Conservation (phyloP, 2,888 invertebrate species). For the Lasioglossum zephyrum region DNA sequence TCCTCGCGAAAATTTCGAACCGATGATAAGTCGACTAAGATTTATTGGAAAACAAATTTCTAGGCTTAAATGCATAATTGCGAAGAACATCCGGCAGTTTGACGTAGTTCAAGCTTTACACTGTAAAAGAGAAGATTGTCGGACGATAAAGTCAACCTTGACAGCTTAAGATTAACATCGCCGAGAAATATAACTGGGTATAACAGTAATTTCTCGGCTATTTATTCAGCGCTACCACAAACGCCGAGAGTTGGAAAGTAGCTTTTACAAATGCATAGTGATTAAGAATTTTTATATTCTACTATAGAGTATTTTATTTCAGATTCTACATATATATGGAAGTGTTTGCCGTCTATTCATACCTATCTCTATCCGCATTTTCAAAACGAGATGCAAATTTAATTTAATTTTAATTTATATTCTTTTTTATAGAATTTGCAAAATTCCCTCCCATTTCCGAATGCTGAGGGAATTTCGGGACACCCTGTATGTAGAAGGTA, state of each 20-base stretch:
- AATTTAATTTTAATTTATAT: too few relatives aligned
- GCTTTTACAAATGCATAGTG: not conserved
- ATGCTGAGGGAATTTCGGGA: too few relatives aligned
- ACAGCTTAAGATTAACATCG: not conserved
- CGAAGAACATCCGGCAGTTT: not conserved
- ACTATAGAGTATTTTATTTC: not conserved
- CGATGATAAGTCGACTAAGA: not conserved
- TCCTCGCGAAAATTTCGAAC: not conserved
- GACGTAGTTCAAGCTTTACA: not conserved
- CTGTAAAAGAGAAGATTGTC: not conserved
- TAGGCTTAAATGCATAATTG: not conserved
- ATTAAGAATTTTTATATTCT: not conserved
- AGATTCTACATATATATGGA: not conserved
- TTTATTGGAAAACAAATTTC: not conserved
- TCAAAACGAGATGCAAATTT: too few relatives aligned
- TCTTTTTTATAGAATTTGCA: too few relatives aligned
- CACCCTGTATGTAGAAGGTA: not conserved
- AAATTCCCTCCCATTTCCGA: too few relatives aligned
- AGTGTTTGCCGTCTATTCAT: not conserved
- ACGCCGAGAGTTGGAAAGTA: not conserved
- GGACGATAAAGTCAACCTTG: not conserved
- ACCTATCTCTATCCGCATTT: not conserved
- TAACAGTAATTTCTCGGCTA: not conserved
- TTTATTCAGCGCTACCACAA: not conserved
- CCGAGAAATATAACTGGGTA: not conserved